These are phyloP conservation scores for Laterallus jamaicensis DNA, from an alignment of 2,113 vertebrate genomes.

Conservation along the genomic window DNA sequence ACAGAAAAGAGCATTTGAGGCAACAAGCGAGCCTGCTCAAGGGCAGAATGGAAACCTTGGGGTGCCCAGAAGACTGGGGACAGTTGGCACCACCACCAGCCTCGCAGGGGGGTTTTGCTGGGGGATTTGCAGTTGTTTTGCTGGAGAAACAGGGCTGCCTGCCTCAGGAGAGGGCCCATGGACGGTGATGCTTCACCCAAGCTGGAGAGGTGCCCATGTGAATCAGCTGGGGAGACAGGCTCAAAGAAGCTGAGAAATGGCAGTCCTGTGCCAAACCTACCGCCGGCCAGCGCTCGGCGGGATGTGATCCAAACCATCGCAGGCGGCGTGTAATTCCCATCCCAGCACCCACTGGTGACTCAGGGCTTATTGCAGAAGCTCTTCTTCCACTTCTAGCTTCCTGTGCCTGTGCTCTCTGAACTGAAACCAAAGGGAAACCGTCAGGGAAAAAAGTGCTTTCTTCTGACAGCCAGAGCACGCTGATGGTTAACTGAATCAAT, in stretches of 20 bases:
- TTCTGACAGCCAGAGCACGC: not conserved
- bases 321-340: not conserved
- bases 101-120: not conserved
- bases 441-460: not conserved
- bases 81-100: rapidly evolving
- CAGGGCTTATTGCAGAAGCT: not conserved
- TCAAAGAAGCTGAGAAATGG: not conserved
- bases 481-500: slow-evolving; percentile 16
- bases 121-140: not conserved
- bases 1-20: not conserved
- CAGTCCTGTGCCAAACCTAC: not conserved
- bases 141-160: not conserved
- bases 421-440: slow-evolving; percentile 14
- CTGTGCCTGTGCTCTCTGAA: not conserved
- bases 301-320: not conserved
- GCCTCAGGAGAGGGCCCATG: not conserved
- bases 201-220: not conserved
- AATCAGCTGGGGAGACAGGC: not conserved
- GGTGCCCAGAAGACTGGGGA: not conserved
- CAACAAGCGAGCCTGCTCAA: not conserved
- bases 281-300: rapidly evolving
- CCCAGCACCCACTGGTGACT: not conserved
- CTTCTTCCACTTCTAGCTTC: not conserved
- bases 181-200: not conserved
- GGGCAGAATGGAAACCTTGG: not conserved